Evolutionary conservation across 1,140 invertebrate genomes (phyloP).

Genomic region (Drosophila burlai): DNA sequence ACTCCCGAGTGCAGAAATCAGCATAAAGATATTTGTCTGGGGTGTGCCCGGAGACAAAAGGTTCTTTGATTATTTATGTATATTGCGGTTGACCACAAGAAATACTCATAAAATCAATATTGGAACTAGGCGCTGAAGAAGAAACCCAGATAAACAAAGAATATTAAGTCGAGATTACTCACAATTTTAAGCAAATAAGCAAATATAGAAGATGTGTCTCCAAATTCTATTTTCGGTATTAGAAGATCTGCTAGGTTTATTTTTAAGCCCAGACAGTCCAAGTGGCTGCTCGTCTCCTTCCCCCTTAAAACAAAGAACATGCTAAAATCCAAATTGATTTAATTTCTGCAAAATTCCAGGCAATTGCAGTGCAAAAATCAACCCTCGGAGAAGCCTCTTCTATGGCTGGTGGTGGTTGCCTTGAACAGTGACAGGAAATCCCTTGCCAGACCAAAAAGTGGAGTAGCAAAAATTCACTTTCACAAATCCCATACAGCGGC

Average conservation of each 20-base stretch:
- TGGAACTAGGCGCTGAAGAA: constrained; percentile 1
- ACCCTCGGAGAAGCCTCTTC: constrained; percentile 22
- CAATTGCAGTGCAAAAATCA: constrained; percentile 40
- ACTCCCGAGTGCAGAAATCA: constrained; percentile 29
- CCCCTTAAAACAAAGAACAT: constrained; percentile 17
- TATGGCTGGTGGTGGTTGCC: constrained; percentile 29
- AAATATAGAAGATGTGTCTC: background rate
- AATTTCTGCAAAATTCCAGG: constrained; percentile 49
- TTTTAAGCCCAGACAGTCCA: constrained; percentile 12
- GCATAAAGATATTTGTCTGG: constrained; percentile 18
- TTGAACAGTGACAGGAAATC: constrained; percentile 8
- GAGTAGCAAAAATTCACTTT: constrained; percentile 61
- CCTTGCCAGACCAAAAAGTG: constrained; percentile 25
- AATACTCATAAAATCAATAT: constrained; percentile 21
- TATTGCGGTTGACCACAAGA: constrained; percentile 20
- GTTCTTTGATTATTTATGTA: constrained; percentile 21
- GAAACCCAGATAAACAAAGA: constrained; percentile 1
- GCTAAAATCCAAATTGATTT: constrained; percentile 56
- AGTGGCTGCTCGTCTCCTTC: background rate
- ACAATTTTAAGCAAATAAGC: background rate
- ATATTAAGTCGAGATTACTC: background rate
- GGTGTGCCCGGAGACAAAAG: constrained; percentile 31
- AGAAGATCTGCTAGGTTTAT: background rate
- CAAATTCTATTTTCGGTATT: background rate
- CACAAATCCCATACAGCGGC: constrained; percentile 30